Conservation (phyloP, 2,888 invertebrate species). For the Iphiclides podalirius region DNA sequence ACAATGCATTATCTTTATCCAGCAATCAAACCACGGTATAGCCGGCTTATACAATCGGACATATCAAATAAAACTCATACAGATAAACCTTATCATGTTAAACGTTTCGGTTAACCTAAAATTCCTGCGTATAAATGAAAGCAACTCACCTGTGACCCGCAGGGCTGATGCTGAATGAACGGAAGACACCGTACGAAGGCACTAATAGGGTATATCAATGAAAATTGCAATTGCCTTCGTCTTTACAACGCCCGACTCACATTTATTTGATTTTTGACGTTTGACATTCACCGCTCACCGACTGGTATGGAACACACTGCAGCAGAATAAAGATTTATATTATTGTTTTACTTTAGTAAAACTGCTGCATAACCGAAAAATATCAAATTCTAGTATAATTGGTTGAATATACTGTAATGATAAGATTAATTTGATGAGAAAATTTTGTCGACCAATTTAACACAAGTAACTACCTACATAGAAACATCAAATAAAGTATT, state of each 20-base stretch:
- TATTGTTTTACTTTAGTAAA: too few relatives aligned
- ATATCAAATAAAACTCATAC: constrained; percentile 35
- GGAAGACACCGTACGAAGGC: constrained; percentile 37
- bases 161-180: constrained; percentile 36
- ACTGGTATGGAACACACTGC: neutral
- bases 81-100: constrained; percentile 17
- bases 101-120: constrained; percentile 21
- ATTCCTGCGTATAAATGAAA: constrained; percentile 22
- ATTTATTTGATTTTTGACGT: constrained; percentile 14
- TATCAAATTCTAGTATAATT: too few relatives aligned
- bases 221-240: constrained; percentile 35
- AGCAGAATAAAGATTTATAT: neutral
- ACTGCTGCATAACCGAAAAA: too few relatives aligned
- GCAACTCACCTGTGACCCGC: constrained; percentile 46
- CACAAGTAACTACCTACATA: too few relatives aligned
- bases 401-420: too few relatives aligned
- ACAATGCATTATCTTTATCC: constrained; percentile 33
- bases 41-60: constrained; percentile 36
- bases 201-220: constrained; percentile 43
- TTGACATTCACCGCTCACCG: constrained; percentile 10
- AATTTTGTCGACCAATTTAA: too few relatives aligned
- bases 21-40: constrained; percentile 37
- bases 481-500: too few relatives aligned
- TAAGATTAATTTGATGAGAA: too few relatives aligned
- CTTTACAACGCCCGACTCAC: constrained; percentile 35